These are phyloP conservation scores for Nilaparvata lugens DNA, from an alignment of 1,140 invertebrate genomes.

Conservation along the genomic window DNA sequence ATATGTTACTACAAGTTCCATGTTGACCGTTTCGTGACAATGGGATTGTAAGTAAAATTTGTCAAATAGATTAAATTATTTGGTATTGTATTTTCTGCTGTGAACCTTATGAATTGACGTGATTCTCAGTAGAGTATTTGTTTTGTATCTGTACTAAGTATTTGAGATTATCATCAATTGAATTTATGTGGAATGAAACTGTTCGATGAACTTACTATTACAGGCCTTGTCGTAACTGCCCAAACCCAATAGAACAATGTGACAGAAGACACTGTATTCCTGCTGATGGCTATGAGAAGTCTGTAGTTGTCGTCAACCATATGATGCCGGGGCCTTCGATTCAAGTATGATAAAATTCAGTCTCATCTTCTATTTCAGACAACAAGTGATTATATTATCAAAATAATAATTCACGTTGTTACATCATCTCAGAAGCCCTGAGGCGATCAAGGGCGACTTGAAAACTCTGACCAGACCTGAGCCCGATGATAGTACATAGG, in stretches of 20 bases:
- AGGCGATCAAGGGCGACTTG: too few relatives aligned
- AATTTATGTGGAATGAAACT: background rate
- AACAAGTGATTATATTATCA: too few relatives aligned
- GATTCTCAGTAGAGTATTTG: too few relatives aligned
- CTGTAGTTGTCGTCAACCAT: conserved; percentile 39
- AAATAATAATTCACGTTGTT: too few relatives aligned
- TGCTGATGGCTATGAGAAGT: conserved; percentile 39
- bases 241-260: conserved; percentile 16
- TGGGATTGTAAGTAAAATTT: conserved; percentile 19
- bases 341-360: conserved; percentile 31
- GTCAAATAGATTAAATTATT: background rate
- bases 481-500: too few relatives aligned
- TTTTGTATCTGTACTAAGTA: too few relatives aligned
- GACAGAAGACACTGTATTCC: conserved; percentile 39
- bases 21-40: conserved; percentile 16
- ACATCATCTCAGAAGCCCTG: too few relatives aligned
- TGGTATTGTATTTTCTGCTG: too few relatives aligned
- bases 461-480: too few relatives aligned
- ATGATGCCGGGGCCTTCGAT: conserved; percentile 44
- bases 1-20: conserved; percentile 19
- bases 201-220: background rate
- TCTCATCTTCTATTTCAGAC: background rate
- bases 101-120: too few relatives aligned
- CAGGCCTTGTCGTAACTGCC: conserved; percentile 30
- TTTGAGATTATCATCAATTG: background rate